Conservation (phyloP, 2,888 invertebrate species). For the Thymelicus lineola region DNA sequence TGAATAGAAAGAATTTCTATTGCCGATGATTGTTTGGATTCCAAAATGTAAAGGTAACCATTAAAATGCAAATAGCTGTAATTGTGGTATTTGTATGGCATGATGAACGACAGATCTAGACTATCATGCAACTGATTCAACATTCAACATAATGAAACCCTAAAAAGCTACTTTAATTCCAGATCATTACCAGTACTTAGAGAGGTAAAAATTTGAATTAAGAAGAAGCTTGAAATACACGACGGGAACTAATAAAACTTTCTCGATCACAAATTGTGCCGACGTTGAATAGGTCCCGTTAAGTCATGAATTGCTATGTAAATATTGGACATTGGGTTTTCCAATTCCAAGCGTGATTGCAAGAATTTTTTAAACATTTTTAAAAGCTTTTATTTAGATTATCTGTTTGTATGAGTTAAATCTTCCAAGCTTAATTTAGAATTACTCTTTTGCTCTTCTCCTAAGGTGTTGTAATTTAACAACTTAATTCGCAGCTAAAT, state of each 20-base stretch:
- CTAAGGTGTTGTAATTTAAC: too few species aligned
- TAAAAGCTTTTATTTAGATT: not conserved
- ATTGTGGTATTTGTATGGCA: too few species aligned
- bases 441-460: not conserved
- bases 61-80: too few species aligned
- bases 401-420: not conserved
- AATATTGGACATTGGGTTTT: not conserved
- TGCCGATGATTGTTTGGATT: too few species aligned
- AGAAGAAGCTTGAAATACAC: not conserved
- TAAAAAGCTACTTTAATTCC: too few species aligned
- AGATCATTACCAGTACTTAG: not conserved
- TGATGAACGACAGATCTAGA: too few species aligned
- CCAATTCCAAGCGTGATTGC: not conserved
- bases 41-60: too few species aligned
- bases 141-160: too few species aligned
- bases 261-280: not conserved
- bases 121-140: too few species aligned
- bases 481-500: too few species aligned
- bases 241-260: not conserved
- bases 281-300: not conserved
- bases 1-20: too few species aligned
- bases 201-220: not conserved
- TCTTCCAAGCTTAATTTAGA: not conserved
- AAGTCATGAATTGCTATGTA: constrained; percentile 13
- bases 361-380: not conserved